Evolutionary conservation across 2,113 vertebrate genomes (phyloP).

Genomic region (Saimiri boliviensis): DNA sequence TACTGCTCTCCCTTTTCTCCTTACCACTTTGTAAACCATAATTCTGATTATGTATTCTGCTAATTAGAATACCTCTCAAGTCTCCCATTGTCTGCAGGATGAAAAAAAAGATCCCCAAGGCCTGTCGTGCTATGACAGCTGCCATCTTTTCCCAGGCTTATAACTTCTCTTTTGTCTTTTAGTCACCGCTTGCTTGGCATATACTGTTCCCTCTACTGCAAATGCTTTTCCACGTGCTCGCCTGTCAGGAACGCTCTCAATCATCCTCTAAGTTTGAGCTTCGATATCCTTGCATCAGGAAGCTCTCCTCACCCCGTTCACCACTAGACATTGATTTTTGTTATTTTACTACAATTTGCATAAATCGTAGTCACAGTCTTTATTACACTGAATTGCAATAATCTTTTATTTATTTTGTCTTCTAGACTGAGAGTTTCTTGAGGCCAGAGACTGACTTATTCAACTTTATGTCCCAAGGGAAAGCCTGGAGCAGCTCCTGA

Average conservation of each 20-base stretch:
- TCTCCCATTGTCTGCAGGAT: not conserved
- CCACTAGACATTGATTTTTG: not conserved
- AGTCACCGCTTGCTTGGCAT: not conserved
- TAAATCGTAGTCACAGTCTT: not conserved
- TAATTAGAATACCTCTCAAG: not conserved
- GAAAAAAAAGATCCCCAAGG: not conserved
- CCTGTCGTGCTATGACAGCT: accelerated
- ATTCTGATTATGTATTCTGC: not conserved
- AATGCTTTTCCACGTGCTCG: not conserved
- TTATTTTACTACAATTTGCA: not conserved
- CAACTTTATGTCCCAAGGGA: not conserved
- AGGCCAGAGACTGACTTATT: not conserved
- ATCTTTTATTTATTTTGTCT: not conserved
- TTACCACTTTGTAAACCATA: not conserved
- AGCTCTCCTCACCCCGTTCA: not conserved
- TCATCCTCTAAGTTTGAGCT: not conserved
- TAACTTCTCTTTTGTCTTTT: not conserved
- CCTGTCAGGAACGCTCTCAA: not conserved
- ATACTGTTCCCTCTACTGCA: not conserved
- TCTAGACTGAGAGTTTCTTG: not conserved
- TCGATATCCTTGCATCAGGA: not conserved
- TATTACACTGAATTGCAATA: not conserved
- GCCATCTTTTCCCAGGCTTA: not conserved
- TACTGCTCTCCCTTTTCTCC: not conserved
- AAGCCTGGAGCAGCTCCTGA: not conserved